Base-by-base conservation (phyloP, 1,140 invertebrate genomes). In the Listronotus oregonensis region DNA sequence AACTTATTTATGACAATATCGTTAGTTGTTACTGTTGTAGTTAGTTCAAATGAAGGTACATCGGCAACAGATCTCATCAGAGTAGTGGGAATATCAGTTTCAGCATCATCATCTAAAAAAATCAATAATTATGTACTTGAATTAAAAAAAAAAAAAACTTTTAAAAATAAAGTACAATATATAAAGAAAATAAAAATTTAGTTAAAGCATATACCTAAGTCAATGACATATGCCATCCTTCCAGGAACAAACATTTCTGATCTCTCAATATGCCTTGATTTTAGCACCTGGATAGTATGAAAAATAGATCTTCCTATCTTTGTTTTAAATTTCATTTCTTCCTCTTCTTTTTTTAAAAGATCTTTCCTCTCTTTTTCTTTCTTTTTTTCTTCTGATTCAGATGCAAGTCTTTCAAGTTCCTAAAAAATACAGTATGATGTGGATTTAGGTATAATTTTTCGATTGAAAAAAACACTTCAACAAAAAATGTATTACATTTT, bases 211-310 rank as follows among this genome's bases (percentile, higher is more conserved):
- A 84, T 82, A 62, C 83, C 86, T 62, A 99, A 79, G 73, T 99
- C 97, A 51, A 99, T 94, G 2, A 98, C 90, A 77, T 99, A 99
- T 0, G 97, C 97, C 96, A 99, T 99, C 12, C 97, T 85, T 0
- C 95, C 93, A 0, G 95, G 92, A 5, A 92, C 87, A 82, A 99
- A 99, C n/a, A 98, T 77, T 72, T 99, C 96, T 79, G 98, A 98
- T 43, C 91, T 83, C 42, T 92, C 88, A 47, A 92, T 83, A 59
- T 87, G 85, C 67, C 89, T 88, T 0, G 85, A 88, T 66, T 86
- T 85, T 74, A 88, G 85, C 1, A 83, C 82, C 72, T 84, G 82
- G 5, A 90, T 79, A 4, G 87, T 85, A 74, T 90, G 88, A 73
- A 89, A 87, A 47, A 94, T 86, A 69, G 90, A 90, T 49, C 86